These are phyloP conservation scores for Caenorhabditis imperialis DNA, from an alignment of 2,888 invertebrate genomes.

Conservation along the genomic window DNA sequence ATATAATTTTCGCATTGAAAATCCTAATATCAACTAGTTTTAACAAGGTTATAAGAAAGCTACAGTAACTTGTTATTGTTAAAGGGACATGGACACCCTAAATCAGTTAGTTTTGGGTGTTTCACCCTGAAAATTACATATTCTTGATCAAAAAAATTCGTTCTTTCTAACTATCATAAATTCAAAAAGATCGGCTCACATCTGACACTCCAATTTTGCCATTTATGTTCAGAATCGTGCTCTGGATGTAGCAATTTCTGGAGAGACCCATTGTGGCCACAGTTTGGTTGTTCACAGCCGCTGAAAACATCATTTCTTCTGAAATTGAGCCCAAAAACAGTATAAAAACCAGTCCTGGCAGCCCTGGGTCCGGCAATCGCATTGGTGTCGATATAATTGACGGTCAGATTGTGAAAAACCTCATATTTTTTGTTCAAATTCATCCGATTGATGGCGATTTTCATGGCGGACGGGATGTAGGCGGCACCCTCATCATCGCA, in stretches of 20 bases:
- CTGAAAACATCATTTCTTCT: not conserved
- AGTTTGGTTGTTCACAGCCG: slow-evolving; percentile 20
- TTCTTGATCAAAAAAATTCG: no score
- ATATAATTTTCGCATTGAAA: no score
- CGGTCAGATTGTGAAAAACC: slow-evolving; percentile 46
- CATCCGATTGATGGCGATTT: slow-evolving; percentile 22
- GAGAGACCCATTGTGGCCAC: slow-evolving; percentile 44
- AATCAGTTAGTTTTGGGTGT: no score
- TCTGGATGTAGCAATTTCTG: slow-evolving; percentile 43
- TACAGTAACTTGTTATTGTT: no score
- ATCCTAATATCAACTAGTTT: no score
- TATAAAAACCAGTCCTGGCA: slow-evolving; percentile 22
- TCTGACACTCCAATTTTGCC: slow-evolving; percentile 56
- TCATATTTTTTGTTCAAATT: slow-evolving; percentile 27
- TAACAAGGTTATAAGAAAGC: no score
- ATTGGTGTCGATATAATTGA: slow-evolving; percentile 45
- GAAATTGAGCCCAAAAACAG: not conserved
- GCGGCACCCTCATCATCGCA: slow-evolving; percentile 61
- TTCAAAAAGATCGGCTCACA: no score
- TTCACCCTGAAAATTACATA: no score
- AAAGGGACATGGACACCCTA: no score
- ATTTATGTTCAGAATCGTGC: slow-evolving; percentile 48
- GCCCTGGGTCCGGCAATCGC: slow-evolving; percentile 26
- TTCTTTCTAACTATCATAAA: no score
- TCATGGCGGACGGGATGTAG: slow-evolving; percentile 44